Base-by-base conservation (phyloP, 2,888 invertebrate species). In the Phaedon cochleariae region DNA sequence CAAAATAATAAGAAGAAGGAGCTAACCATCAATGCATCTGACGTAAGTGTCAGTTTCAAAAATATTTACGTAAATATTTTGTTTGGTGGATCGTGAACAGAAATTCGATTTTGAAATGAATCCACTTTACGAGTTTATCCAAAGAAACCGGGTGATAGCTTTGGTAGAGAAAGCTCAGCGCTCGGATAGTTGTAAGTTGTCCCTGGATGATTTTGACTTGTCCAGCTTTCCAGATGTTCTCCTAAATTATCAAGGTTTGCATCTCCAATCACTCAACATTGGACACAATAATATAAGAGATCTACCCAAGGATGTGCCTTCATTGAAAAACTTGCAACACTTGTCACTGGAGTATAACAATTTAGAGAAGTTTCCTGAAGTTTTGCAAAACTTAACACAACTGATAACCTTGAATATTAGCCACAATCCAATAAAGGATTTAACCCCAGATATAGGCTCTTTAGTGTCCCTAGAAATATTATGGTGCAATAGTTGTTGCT, bases 271-370 rank as follows among this genome's bases (percentile, higher is more conserved):
- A 77, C 84, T 91, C 70, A 89, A 88, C 80, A 83, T 91, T 65
- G 88, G 90, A 78, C 86, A 86, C 75, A 91, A 91, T 79, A 87
- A 87, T 81, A 86, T 91, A 74, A 81, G 81, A 80, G 85, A 83
- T 77, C 72, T 87, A 17, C 86, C 86, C 37, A 82, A 84, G 48
- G 84, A 85, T 74, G 81, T 91, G 65, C 84, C 83, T 22, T 83
- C 85, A 62, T 80, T 90, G 52, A 76, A 85, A 57, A 88, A 88
- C 68, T 79, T 91, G 26, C 87, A 88, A 57, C 87, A 88, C 18
- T 82, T 91, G 64, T 88, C 90, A 4, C 77, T 91, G 74, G 90
- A 90, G 77, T 90, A 89, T 77, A 91, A 91, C 78, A 86, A 87
- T 67, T 83, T 91, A 65, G 84, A 83, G 66, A 83, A 84, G 18